Evolutionary conservation across 1,140 invertebrate species (phyloP).

Genomic region (Ephestia elutella): DNA sequence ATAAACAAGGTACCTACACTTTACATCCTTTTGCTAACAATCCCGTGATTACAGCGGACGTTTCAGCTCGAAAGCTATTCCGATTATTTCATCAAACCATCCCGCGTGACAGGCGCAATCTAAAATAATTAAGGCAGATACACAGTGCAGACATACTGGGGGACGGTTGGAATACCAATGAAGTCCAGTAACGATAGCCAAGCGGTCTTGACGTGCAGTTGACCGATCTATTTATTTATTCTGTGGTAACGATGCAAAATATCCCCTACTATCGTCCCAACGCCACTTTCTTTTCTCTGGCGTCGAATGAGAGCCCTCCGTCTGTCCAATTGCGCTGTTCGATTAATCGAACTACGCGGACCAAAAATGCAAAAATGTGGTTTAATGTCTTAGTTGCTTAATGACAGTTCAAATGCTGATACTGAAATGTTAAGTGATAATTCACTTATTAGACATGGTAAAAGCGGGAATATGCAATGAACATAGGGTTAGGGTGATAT

Average conservation of each 20-base stretch:
- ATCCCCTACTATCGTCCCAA: not conserved
- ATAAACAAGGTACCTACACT: too few relatives aligned
- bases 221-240: slow-evolving; percentile 1
- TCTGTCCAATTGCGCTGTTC: not conserved
- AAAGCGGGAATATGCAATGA: too few relatives aligned
- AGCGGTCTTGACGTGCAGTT: not conserved
- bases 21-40: not conserved
- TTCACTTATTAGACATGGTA: too few relatives aligned
- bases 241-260: not conserved
- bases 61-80: not conserved
- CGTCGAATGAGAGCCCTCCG: not conserved
- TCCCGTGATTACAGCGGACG: not conserved
- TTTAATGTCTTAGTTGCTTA: too few relatives aligned
- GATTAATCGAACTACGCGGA: too few relatives aligned
- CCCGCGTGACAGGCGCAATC: not conserved
- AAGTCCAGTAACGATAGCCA: not conserved
- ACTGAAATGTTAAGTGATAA: too few relatives aligned
- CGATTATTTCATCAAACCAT: not conserved
- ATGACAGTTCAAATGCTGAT: too few relatives aligned
- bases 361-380: not conserved
- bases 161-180: not conserved
- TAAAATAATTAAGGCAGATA: slow-evolving; percentile 1
- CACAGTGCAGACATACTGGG: not conserved
- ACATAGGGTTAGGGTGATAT: too few relatives aligned
- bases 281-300: not conserved